Percentiles rank a stretch among this genome's conserved stretches.
Evolutionary conservation across 2,113 vertebrate genomes (phyloP).

Genomic region (Chaenocephalus aceratus): DNA sequence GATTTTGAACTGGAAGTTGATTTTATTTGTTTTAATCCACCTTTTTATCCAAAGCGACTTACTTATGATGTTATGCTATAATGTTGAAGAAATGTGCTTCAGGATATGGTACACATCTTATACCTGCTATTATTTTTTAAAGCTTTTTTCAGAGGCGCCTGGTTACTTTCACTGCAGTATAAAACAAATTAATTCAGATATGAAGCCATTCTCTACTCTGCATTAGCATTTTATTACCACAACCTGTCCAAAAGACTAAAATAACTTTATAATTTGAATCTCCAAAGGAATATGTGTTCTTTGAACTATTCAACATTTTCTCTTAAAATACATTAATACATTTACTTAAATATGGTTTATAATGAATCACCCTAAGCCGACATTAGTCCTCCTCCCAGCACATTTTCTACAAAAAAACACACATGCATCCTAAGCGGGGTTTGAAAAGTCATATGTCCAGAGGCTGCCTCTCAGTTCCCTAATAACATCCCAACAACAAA

Average conservation of each 20-base stretch:
- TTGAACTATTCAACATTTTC: slow-evolving; percentile 49
- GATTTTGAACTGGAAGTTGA: too few relatives aligned
- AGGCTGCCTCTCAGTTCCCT: slow-evolving; percentile 34
- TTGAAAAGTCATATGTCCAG: too few relatives aligned
- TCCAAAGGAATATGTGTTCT: slow-evolving; percentile 26
- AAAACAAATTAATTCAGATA: slow-evolving; percentile 26
- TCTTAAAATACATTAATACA: slow-evolving; percentile 45
- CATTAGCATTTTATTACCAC: slow-evolving; percentile 20
- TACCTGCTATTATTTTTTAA: not conserved
- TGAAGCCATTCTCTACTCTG: slow-evolving; percentile 24
- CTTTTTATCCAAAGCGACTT: too few relatives aligned
- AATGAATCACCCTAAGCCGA: slow-evolving; percentile 25
- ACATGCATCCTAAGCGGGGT: not conserved
- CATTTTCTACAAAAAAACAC: not conserved
- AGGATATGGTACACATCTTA: not conserved
- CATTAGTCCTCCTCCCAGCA: slow-evolving; percentile 14
- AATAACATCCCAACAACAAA: slow-evolving; percentile 57
- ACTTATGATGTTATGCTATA: too few relatives aligned
- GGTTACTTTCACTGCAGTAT: slow-evolving; percentile 4
- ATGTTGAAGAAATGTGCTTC: not conserved
- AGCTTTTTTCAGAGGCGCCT: not conserved
- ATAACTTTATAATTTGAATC: slow-evolving; percentile 4
- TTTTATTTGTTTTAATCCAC: too few relatives aligned
- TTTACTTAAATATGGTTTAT: slow-evolving; percentile 13
- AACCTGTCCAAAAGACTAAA: not conserved